Evolutionary conservation across 2,113 vertebrate genomes (phyloP).

Genomic region (Dascyllus trimaculatus): DNA sequence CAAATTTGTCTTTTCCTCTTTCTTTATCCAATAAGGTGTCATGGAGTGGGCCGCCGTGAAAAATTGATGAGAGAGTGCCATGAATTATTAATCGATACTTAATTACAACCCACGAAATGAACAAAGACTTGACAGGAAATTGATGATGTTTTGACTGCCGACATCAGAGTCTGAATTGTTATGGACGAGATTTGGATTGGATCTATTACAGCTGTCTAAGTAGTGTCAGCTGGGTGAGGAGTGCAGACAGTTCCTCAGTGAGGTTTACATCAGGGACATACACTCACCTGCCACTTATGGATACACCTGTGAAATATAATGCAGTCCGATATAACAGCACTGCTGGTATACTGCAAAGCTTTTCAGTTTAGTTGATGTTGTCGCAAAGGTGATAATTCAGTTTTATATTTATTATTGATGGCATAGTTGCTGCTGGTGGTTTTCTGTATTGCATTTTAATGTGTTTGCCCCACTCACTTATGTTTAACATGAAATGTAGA

Average conservation of each 20-base stretch:
- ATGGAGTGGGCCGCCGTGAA: slow-evolving; percentile 61
- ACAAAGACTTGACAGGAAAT: slow-evolving; percentile 74
- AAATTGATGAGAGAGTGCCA: slow-evolving; percentile 70
- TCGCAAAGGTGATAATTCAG: no score
- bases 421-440: no score
- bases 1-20: slow-evolving; percentile 79
- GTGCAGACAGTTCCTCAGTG: slow-evolving; percentile 43
- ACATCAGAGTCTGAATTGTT: slow-evolving; percentile 74
- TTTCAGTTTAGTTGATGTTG: no score
- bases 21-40: slow-evolving; percentile 81
- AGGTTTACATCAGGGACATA: slow-evolving; percentile 71
- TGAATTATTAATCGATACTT: slow-evolving; percentile 86
- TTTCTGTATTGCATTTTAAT: no score
- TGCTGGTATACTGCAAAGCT: no score
- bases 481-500: no score
- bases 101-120: slow-evolving; percentile 77
- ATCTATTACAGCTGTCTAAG: slow-evolving; percentile 75
- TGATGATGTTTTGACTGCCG: slow-evolving; percentile 80
- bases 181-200: slow-evolving; percentile 78
- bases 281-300: slow-evolving; percentile 16
- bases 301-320: no score
- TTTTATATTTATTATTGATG: no score
- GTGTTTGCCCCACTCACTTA: no score
- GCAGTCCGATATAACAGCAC: no score
- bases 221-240: slow-evolving; percentile 60